Percentiles rank a stretch among this genome's conserved stretches.
Conservation (phyloP, 2,797 vertebrate species). For the Rhynchonycteris naso region DNA sequence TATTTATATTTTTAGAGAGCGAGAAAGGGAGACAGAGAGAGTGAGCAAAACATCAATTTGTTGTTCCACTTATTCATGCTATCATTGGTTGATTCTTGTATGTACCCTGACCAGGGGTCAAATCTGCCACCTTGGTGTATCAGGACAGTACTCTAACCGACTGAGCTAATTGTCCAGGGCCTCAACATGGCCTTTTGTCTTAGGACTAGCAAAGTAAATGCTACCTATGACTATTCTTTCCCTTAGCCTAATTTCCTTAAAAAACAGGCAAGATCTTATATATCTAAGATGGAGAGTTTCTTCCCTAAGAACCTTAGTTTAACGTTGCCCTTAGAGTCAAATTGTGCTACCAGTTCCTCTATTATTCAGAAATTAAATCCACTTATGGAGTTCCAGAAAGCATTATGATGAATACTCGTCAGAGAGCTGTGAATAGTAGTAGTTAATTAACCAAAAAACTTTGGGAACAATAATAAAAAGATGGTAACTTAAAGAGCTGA, state of each 20-base stretch:
- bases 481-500: background rate
- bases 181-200: conserved; percentile 16
- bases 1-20: no score
- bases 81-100: no score
- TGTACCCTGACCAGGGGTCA: no score
- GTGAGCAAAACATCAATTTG: no score
- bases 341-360: background rate
- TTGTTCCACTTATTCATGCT: no score
- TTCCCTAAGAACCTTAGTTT: background rate
- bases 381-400: background rate
- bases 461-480: background rate
- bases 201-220: background rate
- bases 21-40: no score
- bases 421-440: background rate
- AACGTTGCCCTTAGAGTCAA: background rate
- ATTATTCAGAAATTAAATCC: conserved; percentile 34
- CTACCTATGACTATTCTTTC: background rate
- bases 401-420: background rate
- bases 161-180: no score
- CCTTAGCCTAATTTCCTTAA: background rate
- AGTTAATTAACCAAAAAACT: background rate
- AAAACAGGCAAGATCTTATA: background rate
- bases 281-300: background rate
- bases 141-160: no score
- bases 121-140: no score